Evolutionary conservation across 2,888 invertebrate genomes (phyloP), one percentile per base, ranked within the genome.

Genomic region (Autographa gamma): DNA sequence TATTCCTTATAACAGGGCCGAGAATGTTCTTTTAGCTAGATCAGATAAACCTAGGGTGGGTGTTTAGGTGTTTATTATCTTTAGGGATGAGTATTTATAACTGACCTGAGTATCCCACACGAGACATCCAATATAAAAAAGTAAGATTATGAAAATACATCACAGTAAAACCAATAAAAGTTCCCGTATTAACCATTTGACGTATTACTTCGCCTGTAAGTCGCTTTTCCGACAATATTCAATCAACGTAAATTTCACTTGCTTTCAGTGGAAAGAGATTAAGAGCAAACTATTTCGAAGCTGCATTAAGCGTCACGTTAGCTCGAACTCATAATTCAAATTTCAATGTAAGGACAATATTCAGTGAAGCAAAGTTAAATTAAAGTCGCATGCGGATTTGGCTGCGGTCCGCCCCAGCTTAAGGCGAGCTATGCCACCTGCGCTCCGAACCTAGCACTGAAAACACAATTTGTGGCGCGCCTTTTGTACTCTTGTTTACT

Each of bases 301-400:
- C 74, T 74, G 76, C 62, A 81, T 80, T 81, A 77, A 79, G 65
- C 76, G 60, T 75, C 69, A 81, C 67, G 71, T 79, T 76, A 74
- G 64, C 78, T 80, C 69, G 56, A 79, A 80, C 71, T 83, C 80
- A 77, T 84, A 85, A 81, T 82, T 91, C 86, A 90, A 91, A 92
- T 91, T 92, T 92, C 89, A 91, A 90, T 90, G 90, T 88, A 91
- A 90, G 89, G 89, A 91, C 92, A 90, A 93, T 91, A 92, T 92
- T 91, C 90, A 91, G 91, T 91, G 89, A 86, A 89, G 92, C 91
- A 90, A 95, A 95, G 93, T 95, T 95, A 95, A 95, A 95, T 95
- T 93, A 94, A 94, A 95, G 93, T 93, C 92, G 90, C 86, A 89
- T 90, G 89, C 91, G 93, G 93, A 93, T 93, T 93, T 92, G 88